Percentiles rank a stretch among this genome's conserved stretches.
phyloP scores from a whole-genome alignment of 1,140 invertebrate genomes.

The Trachymyrmex cornetzi region DNA sequence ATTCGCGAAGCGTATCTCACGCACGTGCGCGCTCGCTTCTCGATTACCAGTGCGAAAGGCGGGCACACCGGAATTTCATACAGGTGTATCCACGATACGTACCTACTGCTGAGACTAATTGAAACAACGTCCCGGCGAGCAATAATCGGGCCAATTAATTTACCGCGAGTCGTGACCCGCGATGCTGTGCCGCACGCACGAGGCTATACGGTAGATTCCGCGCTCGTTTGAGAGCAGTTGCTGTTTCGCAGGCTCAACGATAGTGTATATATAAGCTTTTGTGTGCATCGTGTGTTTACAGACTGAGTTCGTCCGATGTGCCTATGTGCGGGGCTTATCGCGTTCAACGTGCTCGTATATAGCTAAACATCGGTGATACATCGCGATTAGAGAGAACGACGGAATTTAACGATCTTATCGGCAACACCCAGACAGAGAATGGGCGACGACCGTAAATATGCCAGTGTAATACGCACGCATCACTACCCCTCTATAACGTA shows the following conservation, averaged over 20 bases:
- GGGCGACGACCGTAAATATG: constrained; percentile 24
- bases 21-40: background rate
- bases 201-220: background rate
- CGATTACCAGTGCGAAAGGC: constrained; percentile 16
- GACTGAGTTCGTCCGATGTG: background rate
- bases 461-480: background rate
- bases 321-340: background rate
- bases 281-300: constrained; percentile 6
- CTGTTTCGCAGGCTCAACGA: constrained; percentile 26
- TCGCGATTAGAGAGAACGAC: constrained; percentile 27
- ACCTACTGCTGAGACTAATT: constrained; percentile 16
- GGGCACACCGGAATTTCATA: background rate
- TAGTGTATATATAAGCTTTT: background rate
- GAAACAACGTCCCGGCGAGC: constrained; percentile 15
- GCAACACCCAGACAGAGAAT: constrained; percentile 21
- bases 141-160: constrained; percentile 61
- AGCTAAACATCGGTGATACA: constrained; percentile 25
- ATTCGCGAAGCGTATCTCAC: background rate
- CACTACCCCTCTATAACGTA: background rate
- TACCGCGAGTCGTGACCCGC: background rate
- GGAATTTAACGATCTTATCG: constrained; percentile 50
- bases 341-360: background rate
- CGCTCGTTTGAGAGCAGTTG: constrained; percentile 21
- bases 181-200: background rate
- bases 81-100: background rate